Evolutionary conservation across 1,140 invertebrate species (phyloP).

Genomic region (Latrodectus geometricus): DNA sequence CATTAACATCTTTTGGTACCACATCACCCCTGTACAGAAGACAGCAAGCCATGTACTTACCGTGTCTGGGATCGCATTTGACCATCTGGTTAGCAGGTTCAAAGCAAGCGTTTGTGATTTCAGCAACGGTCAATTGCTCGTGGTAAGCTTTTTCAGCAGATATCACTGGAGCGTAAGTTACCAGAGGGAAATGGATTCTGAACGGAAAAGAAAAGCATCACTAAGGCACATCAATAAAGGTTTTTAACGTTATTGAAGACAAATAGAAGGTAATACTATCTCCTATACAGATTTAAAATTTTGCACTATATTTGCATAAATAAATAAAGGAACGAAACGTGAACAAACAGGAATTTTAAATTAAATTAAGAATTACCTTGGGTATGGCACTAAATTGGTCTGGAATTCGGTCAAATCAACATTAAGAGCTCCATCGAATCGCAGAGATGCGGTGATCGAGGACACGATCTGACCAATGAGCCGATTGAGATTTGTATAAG

Average conservation of each 20-base stretch:
- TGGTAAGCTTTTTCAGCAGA: too few species aligned
- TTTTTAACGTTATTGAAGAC: too few species aligned
- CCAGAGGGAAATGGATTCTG: constrained; percentile 77
- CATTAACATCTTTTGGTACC: constrained; percentile 84
- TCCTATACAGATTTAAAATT: too few species aligned
- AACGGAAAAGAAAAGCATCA: constrained; percentile 72
- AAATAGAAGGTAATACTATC: too few species aligned
- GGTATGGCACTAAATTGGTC: constrained; percentile 71
- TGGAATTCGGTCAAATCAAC: constrained; percentile 75
- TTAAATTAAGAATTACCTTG: constrained; percentile 82
- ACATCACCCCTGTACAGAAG: constrained; percentile 83
- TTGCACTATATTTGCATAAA: too few species aligned
- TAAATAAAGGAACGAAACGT: too few species aligned
- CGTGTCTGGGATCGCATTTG: constrained; percentile 73
- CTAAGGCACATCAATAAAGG: too few species aligned
- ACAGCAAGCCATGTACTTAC: constrained; percentile 82
- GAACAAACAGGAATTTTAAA: too few species aligned
- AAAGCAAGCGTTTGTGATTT: too few species aligned
- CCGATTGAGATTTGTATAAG: constrained; percentile 80
- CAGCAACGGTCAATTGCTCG: too few species aligned
- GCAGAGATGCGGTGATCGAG: constrained; percentile 71
- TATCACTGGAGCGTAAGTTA: constrained; percentile 87
- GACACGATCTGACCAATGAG: too few species aligned
- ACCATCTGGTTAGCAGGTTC: constrained; percentile 88
- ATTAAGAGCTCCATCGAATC: constrained; percentile 75